Evolutionary conservation across 1,140 invertebrate genomes (phyloP).

Genomic region (Melanaphis sacchari): DNA sequence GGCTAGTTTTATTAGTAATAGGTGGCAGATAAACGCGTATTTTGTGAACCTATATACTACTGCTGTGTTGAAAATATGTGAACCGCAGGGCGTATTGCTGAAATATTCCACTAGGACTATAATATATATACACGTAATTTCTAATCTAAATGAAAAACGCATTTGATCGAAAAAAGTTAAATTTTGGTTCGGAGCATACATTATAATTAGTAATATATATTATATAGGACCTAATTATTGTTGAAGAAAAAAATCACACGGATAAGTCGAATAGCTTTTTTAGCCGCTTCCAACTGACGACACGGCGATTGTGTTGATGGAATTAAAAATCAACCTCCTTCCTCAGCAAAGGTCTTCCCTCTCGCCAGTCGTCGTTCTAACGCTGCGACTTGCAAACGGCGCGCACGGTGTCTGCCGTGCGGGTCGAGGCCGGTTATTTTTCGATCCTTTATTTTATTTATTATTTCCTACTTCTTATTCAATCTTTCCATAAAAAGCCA

Average conservation of each 20-base stretch:
- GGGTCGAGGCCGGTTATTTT: neutral
- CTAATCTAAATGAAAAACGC: neutral
- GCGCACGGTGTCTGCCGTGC: neutral
- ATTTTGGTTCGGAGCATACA: neutral
- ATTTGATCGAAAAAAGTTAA: neutral
- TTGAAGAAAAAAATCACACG: neutral
- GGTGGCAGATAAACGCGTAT: neutral
- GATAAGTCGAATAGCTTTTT: neutral
- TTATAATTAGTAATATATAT: neutral
- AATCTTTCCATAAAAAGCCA: neutral
- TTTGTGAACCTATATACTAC: neutral
- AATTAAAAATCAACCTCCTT: constrained; percentile 1
- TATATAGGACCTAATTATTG: neutral
- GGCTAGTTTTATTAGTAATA: neutral
- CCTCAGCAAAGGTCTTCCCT: neutral
- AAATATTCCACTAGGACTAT: neutral
- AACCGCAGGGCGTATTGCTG: neutral
- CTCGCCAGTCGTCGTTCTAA: too few relatives aligned
- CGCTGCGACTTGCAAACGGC: neutral
- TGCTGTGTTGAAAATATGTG: neutral
- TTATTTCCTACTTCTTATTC: neutral
- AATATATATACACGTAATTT: neutral
- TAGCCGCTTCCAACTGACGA: neutral
- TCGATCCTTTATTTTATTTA: neutral
- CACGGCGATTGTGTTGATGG: too few relatives aligned